Conservation (phyloP, 2,888 invertebrate genomes). For the Dryobota labecula region DNA sequence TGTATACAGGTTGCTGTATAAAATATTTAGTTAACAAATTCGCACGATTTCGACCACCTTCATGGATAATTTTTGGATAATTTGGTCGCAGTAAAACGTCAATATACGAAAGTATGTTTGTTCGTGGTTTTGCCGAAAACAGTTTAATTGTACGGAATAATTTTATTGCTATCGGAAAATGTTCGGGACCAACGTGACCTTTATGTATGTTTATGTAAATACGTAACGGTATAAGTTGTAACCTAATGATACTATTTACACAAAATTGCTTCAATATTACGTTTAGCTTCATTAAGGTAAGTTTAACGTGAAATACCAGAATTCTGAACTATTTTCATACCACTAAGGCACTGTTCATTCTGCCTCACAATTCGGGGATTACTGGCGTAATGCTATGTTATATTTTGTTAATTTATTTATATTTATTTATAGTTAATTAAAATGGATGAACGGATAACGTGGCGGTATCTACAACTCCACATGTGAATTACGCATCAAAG, state of each 20-base stretch:
- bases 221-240: not conserved
- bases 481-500: no score
- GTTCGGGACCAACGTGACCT: slow-evolving; percentile 16
- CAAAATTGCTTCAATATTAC: not conserved
- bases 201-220: slow-evolving; percentile 27
- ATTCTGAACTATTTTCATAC: slow-evolving; percentile 2
- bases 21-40: no score
- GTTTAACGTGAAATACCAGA: not conserved
- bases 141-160: slow-evolving; percentile 48
- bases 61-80: no score
- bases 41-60: no score
- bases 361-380: no score
- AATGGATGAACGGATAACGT: no score
- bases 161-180: slow-evolving; percentile 36
- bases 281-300: slow-evolving; percentile 22
- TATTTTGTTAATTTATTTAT: no score
- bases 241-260: slow-evolving; percentile 11
- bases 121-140: slow-evolving; percentile 43
- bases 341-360: not conserved
- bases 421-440: no score
- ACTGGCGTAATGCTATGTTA: no score
- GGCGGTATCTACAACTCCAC: no score
- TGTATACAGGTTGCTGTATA: no score
- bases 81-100: slow-evolving; percentile 24
- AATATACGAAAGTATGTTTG: slow-evolving; percentile 27